Evolutionary conservation across 2,797 vertebrate species (phyloP).

Genomic region (Dallia pectoralis): DNA sequence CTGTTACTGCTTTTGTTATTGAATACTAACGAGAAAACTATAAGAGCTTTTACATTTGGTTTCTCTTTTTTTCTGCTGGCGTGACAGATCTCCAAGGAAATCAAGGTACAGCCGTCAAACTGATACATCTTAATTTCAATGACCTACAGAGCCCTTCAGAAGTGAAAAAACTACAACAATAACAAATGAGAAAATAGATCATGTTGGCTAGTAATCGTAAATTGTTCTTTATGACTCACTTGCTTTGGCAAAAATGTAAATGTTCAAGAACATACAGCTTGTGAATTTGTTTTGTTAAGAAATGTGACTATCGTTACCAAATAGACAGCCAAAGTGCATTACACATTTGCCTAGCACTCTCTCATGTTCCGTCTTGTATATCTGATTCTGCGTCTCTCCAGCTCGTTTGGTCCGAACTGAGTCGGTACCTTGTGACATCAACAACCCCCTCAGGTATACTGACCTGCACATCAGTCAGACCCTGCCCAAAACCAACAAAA

Average conservation of each 20-base stretch:
- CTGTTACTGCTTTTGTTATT: not conserved
- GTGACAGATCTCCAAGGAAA: constrained; percentile 3
- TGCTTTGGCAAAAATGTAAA: constrained; percentile 36
- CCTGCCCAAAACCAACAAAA: constrained; percentile 99
- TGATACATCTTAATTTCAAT: not conserved
- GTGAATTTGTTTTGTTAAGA: constrained; percentile 41
- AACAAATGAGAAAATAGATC: constrained; percentile 22
- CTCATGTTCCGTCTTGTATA: not conserved
- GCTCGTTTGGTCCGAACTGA: constrained; percentile 97
- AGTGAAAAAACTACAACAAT: too few species aligned
- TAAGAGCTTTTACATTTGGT: not conserved
- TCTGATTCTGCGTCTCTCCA: constrained; percentile 49
- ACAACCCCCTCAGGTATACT: constrained; percentile 95
- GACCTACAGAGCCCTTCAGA: not conserved
- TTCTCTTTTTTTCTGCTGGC: not conserved
- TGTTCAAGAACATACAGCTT: constrained; percentile 32
- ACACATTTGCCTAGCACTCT: not conserved
- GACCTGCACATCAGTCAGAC: constrained; percentile 99
- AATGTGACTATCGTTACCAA: constrained; percentile 29
- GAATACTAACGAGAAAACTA: not conserved
- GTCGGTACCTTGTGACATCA: constrained; percentile 98
- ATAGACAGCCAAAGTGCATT: constrained; percentile 15
- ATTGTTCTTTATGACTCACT: constrained; percentile 26
- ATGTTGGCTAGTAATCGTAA: constrained; percentile 37
- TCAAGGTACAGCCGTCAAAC: not conserved